phyloP scores from a whole-genome alignment of 2,888 invertebrate species.

The Lasioglossum calceatum region DNA sequence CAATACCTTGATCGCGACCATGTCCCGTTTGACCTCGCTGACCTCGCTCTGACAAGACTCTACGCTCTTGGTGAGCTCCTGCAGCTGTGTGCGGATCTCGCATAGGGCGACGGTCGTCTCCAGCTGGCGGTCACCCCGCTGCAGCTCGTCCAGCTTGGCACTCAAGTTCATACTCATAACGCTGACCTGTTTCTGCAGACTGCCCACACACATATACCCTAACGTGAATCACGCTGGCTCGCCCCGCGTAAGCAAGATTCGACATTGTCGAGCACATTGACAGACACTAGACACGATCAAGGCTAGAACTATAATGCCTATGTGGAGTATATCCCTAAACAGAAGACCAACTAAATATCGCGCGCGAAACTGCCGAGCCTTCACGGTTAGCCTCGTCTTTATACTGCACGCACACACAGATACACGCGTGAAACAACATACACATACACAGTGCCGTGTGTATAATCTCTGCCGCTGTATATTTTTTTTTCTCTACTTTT shows the following conservation, averaged over 20 bases:
- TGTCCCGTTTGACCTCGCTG: slow-evolving; percentile 96
- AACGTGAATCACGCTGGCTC: slow-evolving; percentile 72
- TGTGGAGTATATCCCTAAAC: slow-evolving; percentile 63
- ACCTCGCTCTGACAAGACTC: slow-evolving; percentile 98
- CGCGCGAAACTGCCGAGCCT: slow-evolving; percentile 73
- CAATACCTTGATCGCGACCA: slow-evolving; percentile 93
- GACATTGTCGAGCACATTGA: slow-evolving; percentile 71
- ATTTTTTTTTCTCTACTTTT: neutral
- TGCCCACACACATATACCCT: slow-evolving; percentile 82
- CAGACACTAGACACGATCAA: slow-evolving; percentile 73
- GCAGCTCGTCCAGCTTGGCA: slow-evolving; percentile 97
- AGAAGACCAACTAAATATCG: slow-evolving; percentile 64
- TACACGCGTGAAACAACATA: slow-evolving; percentile 16
- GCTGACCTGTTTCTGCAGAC: slow-evolving; percentile 99
- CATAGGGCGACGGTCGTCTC: slow-evolving; percentile 97
- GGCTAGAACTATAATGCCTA: slow-evolving; percentile 62
- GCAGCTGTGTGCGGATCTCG: slow-evolving; percentile 96
- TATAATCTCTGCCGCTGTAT: slow-evolving; percentile 1
- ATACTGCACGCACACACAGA: slow-evolving; percentile 19
- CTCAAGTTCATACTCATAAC: slow-evolving; percentile 98
- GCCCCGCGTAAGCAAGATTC: slow-evolving; percentile 58
- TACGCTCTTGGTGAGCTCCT: slow-evolving; percentile 96
- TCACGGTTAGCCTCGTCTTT: slow-evolving; percentile 39
- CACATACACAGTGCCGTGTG: neutral
- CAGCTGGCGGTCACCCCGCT: slow-evolving; percentile 94